Conservation (phyloP, 2,113 vertebrate genomes). For the Zosterops lateralis region DNA sequence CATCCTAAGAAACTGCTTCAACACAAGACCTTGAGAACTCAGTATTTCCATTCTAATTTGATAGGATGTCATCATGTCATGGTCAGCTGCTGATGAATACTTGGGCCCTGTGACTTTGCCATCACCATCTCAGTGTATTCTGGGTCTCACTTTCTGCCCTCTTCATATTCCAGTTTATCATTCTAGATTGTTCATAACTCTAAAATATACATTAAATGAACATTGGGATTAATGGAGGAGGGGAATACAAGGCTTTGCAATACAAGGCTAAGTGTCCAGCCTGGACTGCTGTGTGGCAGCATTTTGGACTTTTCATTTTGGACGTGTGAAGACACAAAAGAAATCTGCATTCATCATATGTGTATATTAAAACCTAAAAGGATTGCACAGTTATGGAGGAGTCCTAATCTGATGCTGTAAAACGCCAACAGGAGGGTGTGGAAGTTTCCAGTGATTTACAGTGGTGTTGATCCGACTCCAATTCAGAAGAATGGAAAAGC, state of each 20-base stretch:
- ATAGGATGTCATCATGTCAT: not conserved
- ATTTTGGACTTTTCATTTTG: not conserved
- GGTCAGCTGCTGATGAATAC: not conserved
- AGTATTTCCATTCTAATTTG: not conserved
- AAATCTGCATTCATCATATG: not conserved
- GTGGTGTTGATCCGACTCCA: not conserved
- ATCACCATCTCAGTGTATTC: not conserved
- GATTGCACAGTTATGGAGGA: not conserved
- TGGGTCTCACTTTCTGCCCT: not conserved
- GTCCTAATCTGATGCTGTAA: not conserved
- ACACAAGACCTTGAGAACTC: not conserved
- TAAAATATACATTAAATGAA: not conserved
- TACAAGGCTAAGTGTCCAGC: not conserved
- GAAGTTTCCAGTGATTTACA: conserved; percentile 15
- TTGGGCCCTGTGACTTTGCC: not conserved
- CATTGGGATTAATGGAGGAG: not conserved
- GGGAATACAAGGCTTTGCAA: not conserved
- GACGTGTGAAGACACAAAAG: not conserved
- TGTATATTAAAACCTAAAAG: not conserved
- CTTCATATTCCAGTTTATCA: not conserved
- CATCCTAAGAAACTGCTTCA: not conserved
- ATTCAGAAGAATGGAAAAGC: conserved; percentile 7
- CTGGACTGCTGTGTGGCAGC: not conserved
- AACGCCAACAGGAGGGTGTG: not conserved
- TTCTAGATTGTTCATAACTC: not conserved